Conservation (phyloP, 2,888 invertebrate species). For the Calliphora vomitoria region DNA sequence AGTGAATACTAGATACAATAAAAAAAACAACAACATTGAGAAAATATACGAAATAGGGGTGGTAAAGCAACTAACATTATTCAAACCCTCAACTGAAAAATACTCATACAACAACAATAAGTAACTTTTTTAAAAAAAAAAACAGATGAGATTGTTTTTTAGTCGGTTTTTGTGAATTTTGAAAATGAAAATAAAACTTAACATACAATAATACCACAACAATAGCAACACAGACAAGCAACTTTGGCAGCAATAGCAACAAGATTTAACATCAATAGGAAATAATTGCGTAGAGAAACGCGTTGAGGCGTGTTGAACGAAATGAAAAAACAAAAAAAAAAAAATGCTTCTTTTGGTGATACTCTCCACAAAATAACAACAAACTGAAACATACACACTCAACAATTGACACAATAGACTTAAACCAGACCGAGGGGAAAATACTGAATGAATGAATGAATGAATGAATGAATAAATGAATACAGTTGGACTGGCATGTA, state of each 20-base stretch:
- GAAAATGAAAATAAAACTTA: conserved; percentile 39
- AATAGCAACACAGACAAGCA: conserved; percentile 50
- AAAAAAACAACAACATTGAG: background rate
- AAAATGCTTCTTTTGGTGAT: background rate
- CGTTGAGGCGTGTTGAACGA: conserved; percentile 69
- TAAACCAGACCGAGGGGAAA: conserved; percentile 34
- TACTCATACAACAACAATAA: background rate
- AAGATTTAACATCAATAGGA: conserved; percentile 61
- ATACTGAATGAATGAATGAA: background rate
- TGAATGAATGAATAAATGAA: background rate
- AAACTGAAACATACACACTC: background rate
- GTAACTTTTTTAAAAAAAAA: background rate
- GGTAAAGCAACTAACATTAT: conserved; percentile 36
- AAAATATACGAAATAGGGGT: conserved; percentile 47
- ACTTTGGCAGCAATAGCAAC: conserved; percentile 49
- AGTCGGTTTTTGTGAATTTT: conserved; percentile 13
- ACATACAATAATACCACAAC: conserved; percentile 46
- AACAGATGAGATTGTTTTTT: conserved; percentile 21
- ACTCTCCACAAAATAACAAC: conserved; percentile 23
- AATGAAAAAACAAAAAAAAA: conserved; percentile 39
- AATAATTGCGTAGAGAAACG: conserved; percentile 68
- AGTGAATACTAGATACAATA: background rate
- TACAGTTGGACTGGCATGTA: conserved; percentile 6
- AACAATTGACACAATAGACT: conserved; percentile 50
- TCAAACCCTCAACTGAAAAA: conserved; percentile 35